phyloP scores from a whole-genome alignment of 2,888 invertebrate species.

The Heliconius ismenius region DNA sequence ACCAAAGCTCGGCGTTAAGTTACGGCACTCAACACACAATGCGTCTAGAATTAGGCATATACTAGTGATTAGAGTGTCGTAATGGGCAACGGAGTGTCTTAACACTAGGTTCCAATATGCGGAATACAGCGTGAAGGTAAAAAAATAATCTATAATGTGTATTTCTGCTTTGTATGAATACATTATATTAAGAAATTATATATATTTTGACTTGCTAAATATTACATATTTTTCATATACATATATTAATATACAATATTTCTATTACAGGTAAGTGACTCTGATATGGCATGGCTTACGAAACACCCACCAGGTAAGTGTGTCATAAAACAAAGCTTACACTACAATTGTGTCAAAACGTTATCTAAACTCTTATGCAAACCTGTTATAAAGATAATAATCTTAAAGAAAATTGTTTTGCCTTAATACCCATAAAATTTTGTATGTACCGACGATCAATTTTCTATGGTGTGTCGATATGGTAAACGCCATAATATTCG shows the following conservation, averaged over 20 bases:
- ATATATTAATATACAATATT: constrained; percentile 19
- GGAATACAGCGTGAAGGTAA: neutral
- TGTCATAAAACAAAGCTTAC: constrained; percentile 23
- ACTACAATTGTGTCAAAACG: constrained; percentile 11
- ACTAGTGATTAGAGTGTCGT: too few species aligned
- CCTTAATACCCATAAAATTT: constrained; percentile 2
- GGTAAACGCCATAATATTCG: constrained; percentile 2
- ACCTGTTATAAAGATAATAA: constrained; percentile 19
- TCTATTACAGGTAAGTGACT: constrained; percentile 26
- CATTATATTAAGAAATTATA: neutral
- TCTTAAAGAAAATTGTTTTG: neutral
- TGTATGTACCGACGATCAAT: neutral
- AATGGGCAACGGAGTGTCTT: too few species aligned
- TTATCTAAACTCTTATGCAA: constrained; percentile 37
- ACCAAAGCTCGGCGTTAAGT: too few species aligned
- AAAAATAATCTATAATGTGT: too few species aligned
- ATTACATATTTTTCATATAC: neutral
- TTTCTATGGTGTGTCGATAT: neutral
- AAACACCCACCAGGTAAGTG: constrained; percentile 14
- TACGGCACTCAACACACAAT: too few species aligned
- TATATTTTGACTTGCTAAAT: constrained; percentile 36
- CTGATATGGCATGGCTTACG: constrained; percentile 1
- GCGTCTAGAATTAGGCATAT: too few species aligned
- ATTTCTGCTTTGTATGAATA: too few species aligned
- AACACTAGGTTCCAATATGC: too few species aligned